These are phyloP conservation scores for Linepithema humile DNA, from an alignment of 1,140 invertebrate species.

Conservation along the genomic window DNA sequence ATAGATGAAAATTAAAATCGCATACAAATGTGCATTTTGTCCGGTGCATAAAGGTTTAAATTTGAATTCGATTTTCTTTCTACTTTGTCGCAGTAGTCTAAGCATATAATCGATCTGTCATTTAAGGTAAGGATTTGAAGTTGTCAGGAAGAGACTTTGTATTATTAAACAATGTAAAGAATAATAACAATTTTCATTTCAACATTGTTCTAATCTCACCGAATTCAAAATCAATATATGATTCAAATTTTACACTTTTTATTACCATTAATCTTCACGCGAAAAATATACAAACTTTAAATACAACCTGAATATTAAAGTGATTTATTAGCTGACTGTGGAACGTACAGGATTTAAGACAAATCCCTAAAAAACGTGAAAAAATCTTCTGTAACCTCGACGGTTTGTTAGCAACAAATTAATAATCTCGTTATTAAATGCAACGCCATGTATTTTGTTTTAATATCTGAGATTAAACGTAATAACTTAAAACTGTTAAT, in stretches of 20 bases:
- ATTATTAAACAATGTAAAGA: neutral
- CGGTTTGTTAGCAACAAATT: neutral
- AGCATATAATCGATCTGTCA: neutral
- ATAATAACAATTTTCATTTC: neutral
- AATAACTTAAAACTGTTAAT: neutral
- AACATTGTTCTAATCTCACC: too few relatives aligned
- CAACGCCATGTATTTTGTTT: neutral
- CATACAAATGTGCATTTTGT: neutral
- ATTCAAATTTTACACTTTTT: neutral
- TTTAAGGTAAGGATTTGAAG: neutral
- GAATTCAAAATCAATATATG: too few relatives aligned
- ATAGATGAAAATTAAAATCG: slow-evolving; percentile 13
- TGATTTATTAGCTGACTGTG: neutral
- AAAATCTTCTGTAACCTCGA: neutral
- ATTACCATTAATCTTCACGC: neutral
- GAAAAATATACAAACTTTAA: slow-evolving; percentile 7
- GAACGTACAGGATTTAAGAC: neutral
- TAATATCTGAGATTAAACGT: neutral
- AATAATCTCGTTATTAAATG: neutral
- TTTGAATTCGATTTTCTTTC: neutral
- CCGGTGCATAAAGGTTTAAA: neutral
- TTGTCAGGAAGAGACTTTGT: neutral
- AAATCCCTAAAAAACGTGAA: neutral
- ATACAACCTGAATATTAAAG: slow-evolving; percentile 7
- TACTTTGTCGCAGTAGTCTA: neutral